Base-by-base conservation (phyloP, 2,888 invertebrate genomes). In the Apamea monoglypha region DNA sequence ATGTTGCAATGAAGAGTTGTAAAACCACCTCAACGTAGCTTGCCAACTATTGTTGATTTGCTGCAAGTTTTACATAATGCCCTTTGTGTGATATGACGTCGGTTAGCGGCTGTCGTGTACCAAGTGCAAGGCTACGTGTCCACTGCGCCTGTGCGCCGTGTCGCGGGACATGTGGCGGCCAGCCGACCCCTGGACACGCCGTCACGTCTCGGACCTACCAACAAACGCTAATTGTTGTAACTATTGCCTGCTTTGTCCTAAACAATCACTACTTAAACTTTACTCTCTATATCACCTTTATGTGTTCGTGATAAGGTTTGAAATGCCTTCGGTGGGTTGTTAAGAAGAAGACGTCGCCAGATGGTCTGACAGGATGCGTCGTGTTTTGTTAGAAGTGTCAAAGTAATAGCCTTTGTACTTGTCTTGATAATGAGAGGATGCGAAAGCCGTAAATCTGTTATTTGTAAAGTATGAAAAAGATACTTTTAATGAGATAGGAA, bases 331-430 rank as follows among this genome's bases (percentile, higher is more conserved):
- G 59, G 29, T 59, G 18, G 78, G 64, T 74, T 50, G 40, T 72
- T 74, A 75, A 76, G 76, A 83, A 86, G 82, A 82, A 85, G 76
- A 76, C 68, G 87, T 84, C 87, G 92, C 94, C 94, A 94, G 93
- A 93, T 94, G 94, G 93, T 94, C 92, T 91, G 85, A 91, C 92
- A 92, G 92, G 92, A 92, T 90, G 93, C 88, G 88, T 91, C 85
- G 81, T 91, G 92, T 92, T 91, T 91, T 90, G 91, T 92, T 90
- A 87, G 87, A 93, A 92, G 93, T 93, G 93, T 91, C 91, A 91
- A 92, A 92, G 91, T 91, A 91, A 93, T 90, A 88, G 91, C 90
- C 88, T 91, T 93, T 93, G 91, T 92, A 91, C 90, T 92, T 89
- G 88, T 90, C 83, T 84, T 86, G 87, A 87, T 91, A 92, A 91